Conservation (phyloP, 2,797 vertebrate genomes). For the Rousettus madagascariensis region DNA sequence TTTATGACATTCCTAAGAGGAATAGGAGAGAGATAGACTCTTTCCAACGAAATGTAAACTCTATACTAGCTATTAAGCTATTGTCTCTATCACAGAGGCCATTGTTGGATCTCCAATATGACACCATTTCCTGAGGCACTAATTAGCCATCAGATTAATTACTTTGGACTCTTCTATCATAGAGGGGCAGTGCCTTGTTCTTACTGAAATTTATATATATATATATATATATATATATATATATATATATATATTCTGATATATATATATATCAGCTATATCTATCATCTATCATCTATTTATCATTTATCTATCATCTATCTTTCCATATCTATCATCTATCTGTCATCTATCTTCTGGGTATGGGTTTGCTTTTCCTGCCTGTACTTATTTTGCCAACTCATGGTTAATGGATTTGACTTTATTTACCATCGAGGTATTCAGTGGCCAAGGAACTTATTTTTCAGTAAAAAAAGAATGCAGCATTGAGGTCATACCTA, state of each 20-base stretch:
- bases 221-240: too few species aligned
- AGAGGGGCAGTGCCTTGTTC: background rate
- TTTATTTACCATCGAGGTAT: background rate
- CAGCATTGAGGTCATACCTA: background rate
- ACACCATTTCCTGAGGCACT: background rate
- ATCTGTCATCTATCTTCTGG: background rate
- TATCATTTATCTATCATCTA: too few species aligned
- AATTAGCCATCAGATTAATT: background rate
- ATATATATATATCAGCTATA: too few species aligned
- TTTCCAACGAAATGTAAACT: constrained; percentile 6
- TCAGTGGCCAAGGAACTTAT: background rate
- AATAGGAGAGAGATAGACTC: background rate
- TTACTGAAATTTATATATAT: background rate
- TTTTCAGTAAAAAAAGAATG: background rate
- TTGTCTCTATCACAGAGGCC: background rate
- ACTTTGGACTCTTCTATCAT: background rate
- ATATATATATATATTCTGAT: too few species aligned
- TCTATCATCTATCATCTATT: too few species aligned
- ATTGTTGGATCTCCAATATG: background rate
- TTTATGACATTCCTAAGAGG: background rate
- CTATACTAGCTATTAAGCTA: background rate
- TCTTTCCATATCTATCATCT: too few species aligned
- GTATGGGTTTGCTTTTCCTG: background rate
- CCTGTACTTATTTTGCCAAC: background rate
- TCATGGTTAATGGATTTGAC: background rate